Evolutionary conservation across 1,140 invertebrate genomes (phyloP), one percentile per base, ranked within the genome.

Genomic region (Aphis gossypii): DNA sequence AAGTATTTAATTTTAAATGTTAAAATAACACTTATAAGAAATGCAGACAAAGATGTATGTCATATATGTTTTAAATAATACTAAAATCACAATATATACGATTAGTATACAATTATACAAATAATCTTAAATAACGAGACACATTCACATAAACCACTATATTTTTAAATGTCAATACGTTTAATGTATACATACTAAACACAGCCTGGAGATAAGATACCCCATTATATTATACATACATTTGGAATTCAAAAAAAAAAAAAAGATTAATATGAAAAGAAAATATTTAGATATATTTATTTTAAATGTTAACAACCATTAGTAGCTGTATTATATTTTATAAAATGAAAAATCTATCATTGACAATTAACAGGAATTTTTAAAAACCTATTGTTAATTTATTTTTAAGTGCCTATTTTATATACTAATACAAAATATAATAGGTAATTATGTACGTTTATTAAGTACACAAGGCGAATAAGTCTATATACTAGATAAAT

Each of bases 121-220:
- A 87, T 44, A 87, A 88, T 30, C 46, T 8, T 51, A 35, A 30
- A 48, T 41, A 41, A 88, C 14, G 30, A 23, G n/a, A 35, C 46
- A 87, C 44, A 35, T 88, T 51, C 44, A 48, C n/a, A 88, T 88
- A 48, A 35, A 88, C 44, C 11, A 48, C 9, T 51, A 35, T 51
- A 88, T 88, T 88, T 88, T 48, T 20, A 88, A 88, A 88, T 88
- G 18, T 51, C 84, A 84, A 18, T 88, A 18, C 6, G n/a, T 35
- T 48, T 88, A 48, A 48, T 88, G 30, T 35, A 21, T 88, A 88
- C n/a, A 18, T 51, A 51, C 48, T 51, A 51, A 51, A 14, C 48
- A 88, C 9, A 35, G 14, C 7, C 25, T 48, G 14, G 1, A 88
- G 86, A 88, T 88, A 88, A 88, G 44, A 48, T 7, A 87, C 44